These are phyloP conservation scores for Periophthalmus modestus DNA, from an alignment of 2,113 vertebrate species.

Conservation along the genomic window DNA sequence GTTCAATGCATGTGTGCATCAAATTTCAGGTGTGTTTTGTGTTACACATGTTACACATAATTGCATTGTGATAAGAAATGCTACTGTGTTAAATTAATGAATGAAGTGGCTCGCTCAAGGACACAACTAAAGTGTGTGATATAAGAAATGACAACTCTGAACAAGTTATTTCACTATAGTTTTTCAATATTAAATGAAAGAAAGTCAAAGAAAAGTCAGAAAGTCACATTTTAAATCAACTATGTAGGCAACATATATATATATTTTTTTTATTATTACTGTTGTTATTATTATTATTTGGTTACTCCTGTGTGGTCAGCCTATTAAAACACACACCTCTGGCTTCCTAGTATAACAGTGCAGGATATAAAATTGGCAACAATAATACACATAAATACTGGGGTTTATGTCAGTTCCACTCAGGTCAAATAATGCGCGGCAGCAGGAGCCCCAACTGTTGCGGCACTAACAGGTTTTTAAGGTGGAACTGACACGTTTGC, in stretches of 20 bases:
- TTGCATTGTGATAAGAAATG: background rate
- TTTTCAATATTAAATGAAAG: background rate
- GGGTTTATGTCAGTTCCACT: conserved; percentile 60
- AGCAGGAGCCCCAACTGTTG: conserved; percentile 47
- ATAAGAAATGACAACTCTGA: background rate
- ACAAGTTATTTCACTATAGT: background rate
- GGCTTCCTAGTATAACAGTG: background rate
- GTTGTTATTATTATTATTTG: background rate
- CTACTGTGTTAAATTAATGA: background rate
- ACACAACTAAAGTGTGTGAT: background rate
- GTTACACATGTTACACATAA: too few relatives aligned
- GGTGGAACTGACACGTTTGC: conserved; percentile 48
- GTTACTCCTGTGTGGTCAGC: background rate
- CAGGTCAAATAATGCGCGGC: conserved; percentile 44
- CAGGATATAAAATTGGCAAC: conserved; percentile 26
- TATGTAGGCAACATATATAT: too few relatives aligned
- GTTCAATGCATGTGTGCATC: too few relatives aligned
- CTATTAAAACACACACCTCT: background rate
- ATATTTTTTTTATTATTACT: too few relatives aligned
- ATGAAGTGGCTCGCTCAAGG: background rate
- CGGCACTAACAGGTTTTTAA: conserved; percentile 52
- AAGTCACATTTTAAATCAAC: background rate
- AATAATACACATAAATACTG: conserved; percentile 49
- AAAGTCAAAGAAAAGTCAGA: too few relatives aligned
- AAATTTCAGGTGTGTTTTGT: too few relatives aligned